Base-by-base conservation (phyloP, 2,113 vertebrate genomes). In the Neoarius graeffei region DNA sequence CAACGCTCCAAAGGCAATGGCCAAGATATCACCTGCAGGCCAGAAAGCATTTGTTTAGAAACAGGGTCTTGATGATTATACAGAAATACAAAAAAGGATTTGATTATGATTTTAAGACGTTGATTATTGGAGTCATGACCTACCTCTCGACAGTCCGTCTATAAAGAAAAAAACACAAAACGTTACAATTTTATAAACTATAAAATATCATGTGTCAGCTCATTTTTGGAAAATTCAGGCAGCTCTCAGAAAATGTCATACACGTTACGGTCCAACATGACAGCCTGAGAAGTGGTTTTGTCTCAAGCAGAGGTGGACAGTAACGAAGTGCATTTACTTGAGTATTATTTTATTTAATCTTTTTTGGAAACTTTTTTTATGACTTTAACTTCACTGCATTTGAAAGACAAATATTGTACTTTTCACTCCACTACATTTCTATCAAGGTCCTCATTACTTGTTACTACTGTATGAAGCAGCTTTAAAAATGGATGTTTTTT, bases 1-100 rank as follows among this genome's bases (percentile, higher is more conserved):
- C 62, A 93, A 84, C 19, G 25, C 79, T 56, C 91, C 91, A 54
- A 93, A 92, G 2, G 83, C 90, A 20, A 90, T 90, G 7, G 92
- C 91, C 73, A 92, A 71, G 30, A 90, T 86, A 54, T 92, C 88
- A 27, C 92, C 92, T 93, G 74, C 64, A 67, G 20, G 20, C 35
- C 35, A 52, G 13, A 76, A 82, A 64, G n/a, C 48, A 13, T n/a
- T 42, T 8, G 42, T 85, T 71, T 42, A 88, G 13, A 73, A 52
- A 85, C 35, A 60, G 14, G 19, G 66, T 57, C 35, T 25, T 11
- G 14, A 42, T 19, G 20, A 11, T 54, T 30, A 59, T 14, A 48
- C 7, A 73, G 9, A 27, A 73, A 35, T 73, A 50, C 9, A 74
- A 35, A 76, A 52, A 11, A 30, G 7, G 3, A n/a, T 17, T 76